These are phyloP conservation scores for Daboia siamensis DNA, from an alignment of 2,113 vertebrate species.

Conservation along the genomic window DNA sequence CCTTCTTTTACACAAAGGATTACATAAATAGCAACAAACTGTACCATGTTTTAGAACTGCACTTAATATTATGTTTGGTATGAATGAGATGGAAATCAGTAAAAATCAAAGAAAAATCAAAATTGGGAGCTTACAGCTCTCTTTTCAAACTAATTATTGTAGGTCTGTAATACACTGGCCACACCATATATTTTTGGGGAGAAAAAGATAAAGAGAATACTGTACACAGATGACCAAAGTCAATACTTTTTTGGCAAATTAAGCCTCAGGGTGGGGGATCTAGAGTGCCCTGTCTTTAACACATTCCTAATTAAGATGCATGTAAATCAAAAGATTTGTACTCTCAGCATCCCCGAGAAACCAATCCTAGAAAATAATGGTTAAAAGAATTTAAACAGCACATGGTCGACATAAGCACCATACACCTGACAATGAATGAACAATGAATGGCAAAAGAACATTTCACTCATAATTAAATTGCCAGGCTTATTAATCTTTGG, in stretches of 20 bases:
- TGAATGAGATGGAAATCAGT: not conserved
- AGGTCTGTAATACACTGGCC: not conserved
- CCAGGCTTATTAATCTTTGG: not conserved
- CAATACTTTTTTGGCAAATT: not conserved
- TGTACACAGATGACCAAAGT: not conserved
- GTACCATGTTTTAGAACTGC: not conserved
- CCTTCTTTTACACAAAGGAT: not conserved
- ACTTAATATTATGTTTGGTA: not conserved
- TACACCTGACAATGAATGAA: not conserved
- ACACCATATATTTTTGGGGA: not conserved
- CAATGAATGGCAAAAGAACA: not conserved
- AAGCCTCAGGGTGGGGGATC: not conserved
- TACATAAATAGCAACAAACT: not conserved
- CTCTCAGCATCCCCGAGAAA: not conserved
- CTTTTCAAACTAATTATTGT: conserved; percentile 1
- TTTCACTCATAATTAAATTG: not conserved
- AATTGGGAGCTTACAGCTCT: not conserved
- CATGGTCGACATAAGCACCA: not conserved
- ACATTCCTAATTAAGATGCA: not conserved
- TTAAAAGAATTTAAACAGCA: not conserved
- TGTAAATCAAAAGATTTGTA: not conserved
- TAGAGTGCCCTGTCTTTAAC: not conserved
- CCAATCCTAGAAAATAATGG: not conserved
- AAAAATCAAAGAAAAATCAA: not conserved
- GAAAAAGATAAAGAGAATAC: not conserved